Evolutionary conservation across 2,797 vertebrate species (phyloP).

Genomic region (Cynopterus sphinx): DNA sequence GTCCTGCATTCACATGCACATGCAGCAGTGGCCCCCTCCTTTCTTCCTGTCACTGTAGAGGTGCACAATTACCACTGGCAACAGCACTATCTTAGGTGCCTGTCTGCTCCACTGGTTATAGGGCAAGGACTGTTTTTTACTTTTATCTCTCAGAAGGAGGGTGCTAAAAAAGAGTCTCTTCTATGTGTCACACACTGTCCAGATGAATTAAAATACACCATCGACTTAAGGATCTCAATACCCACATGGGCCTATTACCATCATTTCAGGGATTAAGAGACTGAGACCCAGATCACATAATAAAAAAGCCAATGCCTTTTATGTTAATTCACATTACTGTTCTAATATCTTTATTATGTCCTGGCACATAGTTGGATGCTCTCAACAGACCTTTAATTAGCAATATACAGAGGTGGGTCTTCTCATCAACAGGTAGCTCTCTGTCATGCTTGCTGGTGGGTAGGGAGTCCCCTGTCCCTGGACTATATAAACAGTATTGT

Average conservation of each 20-base stretch:
- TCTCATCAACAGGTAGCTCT: not conserved
- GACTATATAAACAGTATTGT: not conserved
- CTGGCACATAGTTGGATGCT: not conserved
- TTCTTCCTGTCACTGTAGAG: not conserved
- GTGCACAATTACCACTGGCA: accelerated
- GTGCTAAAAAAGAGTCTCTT: not conserved
- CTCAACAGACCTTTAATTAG: conserved; percentile 5
- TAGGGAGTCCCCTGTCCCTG: not conserved
- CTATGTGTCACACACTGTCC: not conserved
- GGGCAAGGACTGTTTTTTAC: not conserved
- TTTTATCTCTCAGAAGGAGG: not conserved
- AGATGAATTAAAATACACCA: not conserved
- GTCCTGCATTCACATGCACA: not conserved
- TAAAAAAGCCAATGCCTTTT: not conserved
- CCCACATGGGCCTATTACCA: not conserved
- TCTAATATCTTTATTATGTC: not conserved
- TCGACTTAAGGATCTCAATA: not conserved
- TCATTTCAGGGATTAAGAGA: not conserved
- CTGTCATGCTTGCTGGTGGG: not conserved
- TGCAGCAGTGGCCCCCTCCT: accelerated
- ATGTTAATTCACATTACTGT: not conserved
- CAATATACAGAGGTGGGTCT: not conserved
- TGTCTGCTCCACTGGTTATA: not conserved
- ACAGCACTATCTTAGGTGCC: accelerated
- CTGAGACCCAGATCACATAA: not conserved